Evolutionary conservation across 1,140 invertebrate genomes (phyloP).

Genomic region (Cherax quadricarinatus): DNA sequence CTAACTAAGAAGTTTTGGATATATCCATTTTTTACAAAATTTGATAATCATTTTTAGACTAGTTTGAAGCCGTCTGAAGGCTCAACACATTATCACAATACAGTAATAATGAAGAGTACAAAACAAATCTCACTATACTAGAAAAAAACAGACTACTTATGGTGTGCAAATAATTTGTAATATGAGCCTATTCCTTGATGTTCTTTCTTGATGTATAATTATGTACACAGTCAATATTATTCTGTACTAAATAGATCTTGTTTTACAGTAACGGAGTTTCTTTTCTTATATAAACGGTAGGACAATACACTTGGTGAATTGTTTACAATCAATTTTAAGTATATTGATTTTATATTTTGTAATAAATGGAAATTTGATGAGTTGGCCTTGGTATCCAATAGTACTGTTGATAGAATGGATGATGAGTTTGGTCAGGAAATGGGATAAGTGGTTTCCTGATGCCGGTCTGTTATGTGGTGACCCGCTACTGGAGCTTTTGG

Average conservation of each 20-base stretch:
- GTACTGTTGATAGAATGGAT: too few species aligned
- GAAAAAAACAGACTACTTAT: slow-evolving; percentile 54
- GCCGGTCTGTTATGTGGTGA: too few species aligned
- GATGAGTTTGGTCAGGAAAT: too few species aligned
- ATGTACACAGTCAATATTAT: slow-evolving; percentile 71
- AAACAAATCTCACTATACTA: slow-evolving; percentile 45
- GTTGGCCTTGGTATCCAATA: too few species aligned
- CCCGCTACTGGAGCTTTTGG: too few species aligned
- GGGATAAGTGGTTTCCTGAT: too few species aligned
- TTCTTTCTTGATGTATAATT: slow-evolving; percentile 68
- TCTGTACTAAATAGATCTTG: slow-evolving; percentile 69
- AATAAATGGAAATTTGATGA: neutral
- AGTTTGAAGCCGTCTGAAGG: neutral
- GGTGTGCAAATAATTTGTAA: slow-evolving; percentile 51
- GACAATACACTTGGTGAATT: neutral
- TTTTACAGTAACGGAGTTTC: slow-evolving; percentile 55
- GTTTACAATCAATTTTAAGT: neutral
- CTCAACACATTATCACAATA: slow-evolving; percentile 28
- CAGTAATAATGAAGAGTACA: slow-evolving; percentile 58
- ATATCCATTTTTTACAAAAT: neutral
- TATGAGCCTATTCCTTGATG: slow-evolving; percentile 64
- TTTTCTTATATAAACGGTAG: neutral
- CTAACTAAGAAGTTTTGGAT: neutral
- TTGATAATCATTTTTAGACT: neutral
- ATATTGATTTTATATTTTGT: neutral